Percentiles rank a stretch among this genome's conserved stretches.
These are phyloP conservation scores for Potamilus streckersoni DNA, from an alignment of 1,140 invertebrate genomes.

Conservation along the genomic window DNA sequence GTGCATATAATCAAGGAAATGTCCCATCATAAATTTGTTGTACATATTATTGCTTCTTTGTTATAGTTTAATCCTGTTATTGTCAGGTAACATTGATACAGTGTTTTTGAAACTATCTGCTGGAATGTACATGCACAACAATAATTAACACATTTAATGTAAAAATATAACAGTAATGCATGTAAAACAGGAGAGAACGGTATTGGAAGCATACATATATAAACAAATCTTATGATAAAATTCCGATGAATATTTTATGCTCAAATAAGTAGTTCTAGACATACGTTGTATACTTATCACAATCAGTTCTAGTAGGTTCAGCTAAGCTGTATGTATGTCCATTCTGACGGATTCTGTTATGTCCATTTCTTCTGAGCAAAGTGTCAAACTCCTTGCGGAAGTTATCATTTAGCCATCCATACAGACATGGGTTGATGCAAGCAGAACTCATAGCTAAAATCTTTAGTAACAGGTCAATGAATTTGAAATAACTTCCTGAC, in stretches of 20 bases:
- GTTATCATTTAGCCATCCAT: constrained; percentile 76
- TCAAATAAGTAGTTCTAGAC: not conserved
- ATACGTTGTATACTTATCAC: not conserved
- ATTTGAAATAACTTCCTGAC: constrained; percentile 46
- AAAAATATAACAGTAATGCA: no score
- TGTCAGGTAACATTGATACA: no score
- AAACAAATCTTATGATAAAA: no score
- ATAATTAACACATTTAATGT: no score
- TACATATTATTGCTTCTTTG: no score
- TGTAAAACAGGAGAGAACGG: no score
- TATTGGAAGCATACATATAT: no score
- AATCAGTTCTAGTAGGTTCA: constrained; percentile 15
- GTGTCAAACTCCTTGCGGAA: constrained; percentile 62
- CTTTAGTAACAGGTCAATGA: constrained; percentile 62
- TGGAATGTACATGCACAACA: no score
- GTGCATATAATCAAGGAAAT: no score
- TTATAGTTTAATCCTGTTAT: no score
- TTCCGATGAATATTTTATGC: not conserved
- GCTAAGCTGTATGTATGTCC: constrained; percentile 25
- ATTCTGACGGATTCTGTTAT: constrained; percentile 28
- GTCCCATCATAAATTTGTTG: no score
- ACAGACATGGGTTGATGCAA: constrained; percentile 86
- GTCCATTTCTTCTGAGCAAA: constrained; percentile 37
- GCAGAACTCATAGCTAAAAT: constrained; percentile 78
- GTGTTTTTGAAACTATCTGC: no score